Evolutionary conservation across 2,888 invertebrate species (phyloP).

Genomic region (Mimachlamys varia): DNA sequence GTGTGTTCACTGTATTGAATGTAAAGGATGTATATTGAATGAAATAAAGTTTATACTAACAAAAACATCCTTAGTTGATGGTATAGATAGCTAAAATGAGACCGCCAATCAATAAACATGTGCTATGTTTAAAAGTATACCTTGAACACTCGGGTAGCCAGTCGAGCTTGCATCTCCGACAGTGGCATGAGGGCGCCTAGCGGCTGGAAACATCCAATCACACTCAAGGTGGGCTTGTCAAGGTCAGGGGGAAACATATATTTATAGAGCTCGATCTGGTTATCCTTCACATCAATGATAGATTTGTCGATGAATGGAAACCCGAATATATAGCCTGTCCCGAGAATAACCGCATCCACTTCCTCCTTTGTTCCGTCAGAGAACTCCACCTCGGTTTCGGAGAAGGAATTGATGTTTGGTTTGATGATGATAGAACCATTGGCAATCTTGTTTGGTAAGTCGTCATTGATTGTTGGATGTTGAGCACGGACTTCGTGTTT

Average conservation of each 20-base stretch:
- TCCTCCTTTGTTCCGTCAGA: conserved; percentile 75
- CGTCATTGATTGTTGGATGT: conserved; percentile 81
- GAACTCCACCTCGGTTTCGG: conserved; percentile 73
- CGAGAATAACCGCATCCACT: conserved; percentile 79
- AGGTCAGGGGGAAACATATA: conserved; percentile 81
- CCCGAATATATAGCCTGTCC: conserved; percentile 81
- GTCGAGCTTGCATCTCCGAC: conserved; percentile 82
- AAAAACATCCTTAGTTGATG: too few relatives aligned
- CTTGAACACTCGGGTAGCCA: conserved; percentile 80
- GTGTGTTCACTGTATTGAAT: too few relatives aligned
- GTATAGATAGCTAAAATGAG: too few relatives aligned
- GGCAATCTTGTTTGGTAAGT: conserved; percentile 79
- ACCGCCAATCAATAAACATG: too few relatives aligned
- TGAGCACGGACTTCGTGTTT: conserved; percentile 67
- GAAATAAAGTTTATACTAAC: too few relatives aligned
- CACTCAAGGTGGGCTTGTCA: conserved; percentile 78
- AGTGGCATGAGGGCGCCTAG: conserved; percentile 82
- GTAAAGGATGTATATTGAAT: too few relatives aligned
- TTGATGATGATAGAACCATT: conserved; percentile 79
- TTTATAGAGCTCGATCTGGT: conserved; percentile 80
- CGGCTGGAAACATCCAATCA: conserved; percentile 82
- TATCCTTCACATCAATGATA: conserved; percentile 72
- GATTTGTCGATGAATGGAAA: conserved; percentile 81
- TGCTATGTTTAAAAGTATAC: conserved; percentile 50
- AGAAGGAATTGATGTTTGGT: conserved; percentile 71